Conservation (phyloP, 2,113 vertebrate genomes). For the Synodontis membranacea region DNA sequence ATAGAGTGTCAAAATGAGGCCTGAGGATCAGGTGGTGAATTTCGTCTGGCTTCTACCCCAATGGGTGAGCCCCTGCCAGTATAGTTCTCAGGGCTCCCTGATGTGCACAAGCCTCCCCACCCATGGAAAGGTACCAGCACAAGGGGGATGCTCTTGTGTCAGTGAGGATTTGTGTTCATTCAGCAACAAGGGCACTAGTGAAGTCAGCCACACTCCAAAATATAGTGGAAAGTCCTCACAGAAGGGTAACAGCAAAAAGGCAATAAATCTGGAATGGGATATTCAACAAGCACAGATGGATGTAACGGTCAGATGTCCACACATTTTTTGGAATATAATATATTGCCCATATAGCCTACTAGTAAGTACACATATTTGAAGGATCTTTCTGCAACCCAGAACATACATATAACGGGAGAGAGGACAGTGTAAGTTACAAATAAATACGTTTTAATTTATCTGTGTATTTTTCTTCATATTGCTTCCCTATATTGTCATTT, state of each 20-base stretch:
- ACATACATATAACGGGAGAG: background rate
- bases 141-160: background rate
- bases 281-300: background rate
- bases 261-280: background rate
- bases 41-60: too few relatives aligned
- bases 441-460: background rate
- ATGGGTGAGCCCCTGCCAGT: too few relatives aligned
- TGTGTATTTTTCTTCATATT: background rate
- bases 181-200: background rate
- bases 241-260: background rate
- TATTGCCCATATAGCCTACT: background rate
- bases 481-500: background rate
- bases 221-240: background rate
- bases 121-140: too few relatives aligned
- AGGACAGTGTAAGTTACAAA: background rate
- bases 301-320: background rate
- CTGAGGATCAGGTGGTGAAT: too few relatives aligned
- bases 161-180: background rate
- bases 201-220: background rate
- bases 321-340: background rate
- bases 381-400: background rate
- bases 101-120: too few relatives aligned
- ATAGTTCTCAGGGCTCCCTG: too few relatives aligned
- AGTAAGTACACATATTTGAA: background rate
- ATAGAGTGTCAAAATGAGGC: too few relatives aligned